Evolutionary conservation across 2,113 vertebrate genomes (phyloP), one percentile per base, ranked within the genome.

Genomic region (Notarius quadriscutis): DNA sequence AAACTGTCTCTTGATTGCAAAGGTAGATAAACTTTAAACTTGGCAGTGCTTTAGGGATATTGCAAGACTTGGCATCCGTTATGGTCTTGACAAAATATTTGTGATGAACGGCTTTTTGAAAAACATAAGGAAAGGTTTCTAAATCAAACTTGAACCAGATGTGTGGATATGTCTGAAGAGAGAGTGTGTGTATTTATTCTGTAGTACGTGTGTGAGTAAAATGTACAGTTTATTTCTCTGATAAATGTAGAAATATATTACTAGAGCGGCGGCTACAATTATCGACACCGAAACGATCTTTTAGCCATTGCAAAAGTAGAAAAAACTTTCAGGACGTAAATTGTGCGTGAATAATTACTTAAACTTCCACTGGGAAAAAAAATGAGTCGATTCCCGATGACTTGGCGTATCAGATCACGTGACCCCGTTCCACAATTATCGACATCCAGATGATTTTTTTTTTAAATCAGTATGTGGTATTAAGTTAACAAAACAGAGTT

Each of bases 71-170:
- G 53, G 55, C 55, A 34, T 58, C 27, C 10, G 55, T 22, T n/a
- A 53, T 15, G 74, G 10, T 81, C 55, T 20, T 58, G n/a, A 58
- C 55, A 58, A 58, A 81, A 81, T 81, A 58, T 81, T 81, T 81
- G 53, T 58, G 55, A 81, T 81, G 78, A 81, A 81, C 27, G 10
- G 78, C 78, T 69, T 83, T 81, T 60, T 34, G 55, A 58, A 81
- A 34, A 58, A 60, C 77, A 79, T 57, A 79, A 79, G 51, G 51
- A 79, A 79, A 6, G 53, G 7, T 79, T 79, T 79, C 14, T 79
- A 79, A 79, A 79, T 79, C n/a, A 79, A 79, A 79, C 77, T n/a
- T 79, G 55, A 81, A 81, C 55, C 78, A 81, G 78, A 58, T 81
- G 78, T 81, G 53, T 81, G 55, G 51, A 50, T 75, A 20, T 75